Percentiles rank a stretch among this genome's conserved stretches.
phyloP scores from a whole-genome alignment of 2,113 vertebrate species.

The Etia nguti region DNA sequence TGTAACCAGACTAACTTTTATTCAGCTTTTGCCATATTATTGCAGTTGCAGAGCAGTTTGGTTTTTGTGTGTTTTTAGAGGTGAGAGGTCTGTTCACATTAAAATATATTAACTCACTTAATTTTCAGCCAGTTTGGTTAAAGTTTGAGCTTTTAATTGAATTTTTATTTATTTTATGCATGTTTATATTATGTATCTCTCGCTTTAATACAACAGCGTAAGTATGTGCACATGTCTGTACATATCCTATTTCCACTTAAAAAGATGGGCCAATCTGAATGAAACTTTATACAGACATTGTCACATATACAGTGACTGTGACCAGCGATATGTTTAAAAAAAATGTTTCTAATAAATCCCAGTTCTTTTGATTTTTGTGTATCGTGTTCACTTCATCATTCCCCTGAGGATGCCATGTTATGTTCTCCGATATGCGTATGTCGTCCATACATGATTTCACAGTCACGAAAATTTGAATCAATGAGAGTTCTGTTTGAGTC shows the following conservation, averaged over 20 bases:
- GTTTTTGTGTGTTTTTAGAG: neutral
- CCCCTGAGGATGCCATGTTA: neutral
- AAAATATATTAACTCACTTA: neutral
- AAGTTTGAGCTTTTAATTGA: too few relatives aligned
- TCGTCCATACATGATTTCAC: neutral
- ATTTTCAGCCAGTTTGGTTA: neutral
- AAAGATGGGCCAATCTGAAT: neutral
- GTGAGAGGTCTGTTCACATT: neutral
- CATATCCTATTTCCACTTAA: neutral
- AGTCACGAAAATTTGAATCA: neutral
- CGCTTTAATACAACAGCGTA: too few relatives aligned
- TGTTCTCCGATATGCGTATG: neutral
- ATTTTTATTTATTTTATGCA: too few relatives aligned
- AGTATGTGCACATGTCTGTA: neutral
- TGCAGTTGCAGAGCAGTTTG: neutral
- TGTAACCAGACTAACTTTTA: neutral
- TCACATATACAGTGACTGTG: neutral
- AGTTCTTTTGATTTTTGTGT: neutral
- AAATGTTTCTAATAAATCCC: neutral
- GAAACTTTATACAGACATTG: neutral
- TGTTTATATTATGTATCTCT: too few relatives aligned
- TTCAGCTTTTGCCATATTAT: neutral
- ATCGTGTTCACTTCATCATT: neutral
- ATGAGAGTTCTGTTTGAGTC: neutral
- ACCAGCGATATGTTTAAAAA: neutral